phyloP scores from a whole-genome alignment of 2,888 invertebrate species.

The Epinotia demarniana region DNA sequence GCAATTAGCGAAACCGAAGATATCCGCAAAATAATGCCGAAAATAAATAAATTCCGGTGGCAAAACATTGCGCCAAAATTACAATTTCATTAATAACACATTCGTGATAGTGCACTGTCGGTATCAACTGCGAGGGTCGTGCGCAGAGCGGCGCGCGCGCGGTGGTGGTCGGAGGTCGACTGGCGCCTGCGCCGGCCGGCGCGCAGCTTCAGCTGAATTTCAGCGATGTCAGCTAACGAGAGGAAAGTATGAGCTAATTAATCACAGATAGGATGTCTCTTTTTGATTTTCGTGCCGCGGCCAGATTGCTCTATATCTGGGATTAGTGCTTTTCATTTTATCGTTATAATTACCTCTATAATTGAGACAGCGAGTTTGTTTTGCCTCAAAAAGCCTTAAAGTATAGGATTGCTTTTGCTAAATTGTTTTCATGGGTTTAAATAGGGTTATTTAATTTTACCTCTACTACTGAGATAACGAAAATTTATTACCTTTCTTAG shows the following conservation, averaged over 20 bases:
- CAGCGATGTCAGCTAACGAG: not conserved
- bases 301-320: not conserved
- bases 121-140: slow-evolving; percentile 27
- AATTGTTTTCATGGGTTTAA: too few relatives aligned
- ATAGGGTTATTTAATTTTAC: too few relatives aligned
- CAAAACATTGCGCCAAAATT: slow-evolving; percentile 58
- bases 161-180: slow-evolving; percentile 52
- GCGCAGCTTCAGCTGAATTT: slow-evolving; percentile 10
- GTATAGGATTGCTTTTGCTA: too few relatives aligned
- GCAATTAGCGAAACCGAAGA: slow-evolving; percentile 71
- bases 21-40: slow-evolving; percentile 72
- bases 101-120: slow-evolving; percentile 42
- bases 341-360: too few relatives aligned
- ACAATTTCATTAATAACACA: slow-evolving; percentile 47
- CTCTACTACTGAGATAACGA: too few relatives aligned
- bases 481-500: too few relatives aligned
- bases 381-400: too few relatives aligned
- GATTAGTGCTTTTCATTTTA: too few relatives aligned
- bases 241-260: slow-evolving; percentile 4
- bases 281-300: not conserved
- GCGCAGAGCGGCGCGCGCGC: slow-evolving; percentile 43
- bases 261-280: not conserved
- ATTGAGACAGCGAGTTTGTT: too few relatives aligned
- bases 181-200: slow-evolving; percentile 51
- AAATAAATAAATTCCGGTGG: slow-evolving; percentile 62